These are phyloP conservation scores for Eurytoma californica DNA, from an alignment of 2,888 invertebrate genomes.

Conservation along the genomic window DNA sequence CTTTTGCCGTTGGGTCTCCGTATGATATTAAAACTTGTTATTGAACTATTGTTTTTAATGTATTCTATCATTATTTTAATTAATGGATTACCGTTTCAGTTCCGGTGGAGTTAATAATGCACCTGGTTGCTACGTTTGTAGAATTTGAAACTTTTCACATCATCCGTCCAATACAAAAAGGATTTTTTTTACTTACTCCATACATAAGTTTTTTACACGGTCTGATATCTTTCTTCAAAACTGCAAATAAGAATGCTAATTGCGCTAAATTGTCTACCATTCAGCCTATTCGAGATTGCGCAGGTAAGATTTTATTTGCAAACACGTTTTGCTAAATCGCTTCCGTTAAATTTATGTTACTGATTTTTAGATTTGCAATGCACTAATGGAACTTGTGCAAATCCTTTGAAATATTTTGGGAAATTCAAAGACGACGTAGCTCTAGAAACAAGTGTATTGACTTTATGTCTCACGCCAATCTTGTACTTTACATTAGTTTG, in stretches of 20 bases:
- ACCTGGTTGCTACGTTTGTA: background rate
- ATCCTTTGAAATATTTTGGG: constrained; percentile 57
- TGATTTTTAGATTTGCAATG: constrained; percentile 53
- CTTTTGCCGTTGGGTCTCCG: constrained; percentile 59
- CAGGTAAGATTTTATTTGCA: no score
- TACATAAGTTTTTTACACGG: constrained; percentile 62
- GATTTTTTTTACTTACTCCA: constrained; percentile 60
- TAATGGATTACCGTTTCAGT: background rate
- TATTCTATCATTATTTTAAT: background rate
- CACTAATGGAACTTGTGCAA: constrained; percentile 57
- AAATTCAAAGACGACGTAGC: constrained; percentile 13
- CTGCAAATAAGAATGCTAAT: constrained; percentile 56
- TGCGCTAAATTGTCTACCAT: background rate
- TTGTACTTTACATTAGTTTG: constrained; percentile 78
- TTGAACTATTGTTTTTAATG: background rate
- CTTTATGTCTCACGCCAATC: constrained; percentile 60
- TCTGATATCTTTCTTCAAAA: constrained; percentile 57
- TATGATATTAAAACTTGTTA: constrained; percentile 50
- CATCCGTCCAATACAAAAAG: constrained; percentile 58
- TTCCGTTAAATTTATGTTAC: no score
- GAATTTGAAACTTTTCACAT: constrained; percentile 42
- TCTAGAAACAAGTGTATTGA: constrained; percentile 51
- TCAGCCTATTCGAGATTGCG: no score
- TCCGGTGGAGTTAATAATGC: background rate
- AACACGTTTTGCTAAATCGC: no score